phyloP scores from a whole-genome alignment of 2,797 vertebrate species.

The Holocentrus rufus region DNA sequence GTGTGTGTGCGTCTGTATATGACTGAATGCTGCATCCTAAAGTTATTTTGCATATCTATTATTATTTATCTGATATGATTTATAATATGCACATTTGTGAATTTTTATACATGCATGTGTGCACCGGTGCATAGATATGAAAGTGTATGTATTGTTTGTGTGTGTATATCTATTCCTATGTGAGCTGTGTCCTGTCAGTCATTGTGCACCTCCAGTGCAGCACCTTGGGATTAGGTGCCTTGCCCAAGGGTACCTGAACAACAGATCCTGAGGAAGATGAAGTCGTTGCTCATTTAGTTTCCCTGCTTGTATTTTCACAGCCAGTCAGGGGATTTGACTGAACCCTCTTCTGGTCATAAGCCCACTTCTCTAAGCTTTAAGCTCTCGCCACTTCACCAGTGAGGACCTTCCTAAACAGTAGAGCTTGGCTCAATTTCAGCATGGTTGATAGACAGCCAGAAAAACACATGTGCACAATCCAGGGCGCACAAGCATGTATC shows the following conservation, averaged over 20 bases:
- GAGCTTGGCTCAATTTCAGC: constrained; percentile 5
- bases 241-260: no score
- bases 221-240: not conserved
- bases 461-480: not conserved
- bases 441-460: not conserved
- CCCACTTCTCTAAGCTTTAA: not conserved
- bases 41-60: no score
- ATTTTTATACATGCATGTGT: not conserved
- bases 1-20: no score
- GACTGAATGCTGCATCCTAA: no score
- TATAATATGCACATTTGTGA: no score
- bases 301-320: not conserved
- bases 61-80: no score
- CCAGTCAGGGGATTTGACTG: not conserved
- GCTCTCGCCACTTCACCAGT: not conserved
- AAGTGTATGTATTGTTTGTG: not conserved
- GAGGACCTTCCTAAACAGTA: not conserved
- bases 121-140: no score
- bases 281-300: not conserved
- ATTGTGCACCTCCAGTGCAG: not conserved
- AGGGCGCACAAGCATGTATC: not conserved
- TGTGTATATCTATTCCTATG: no score
- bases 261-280: not conserved
- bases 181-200: not conserved
- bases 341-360: not conserved